These are phyloP conservation scores for Gymnobelideus leadbeateri DNA, from an alignment of 2,113 vertebrate species.

Conservation along the genomic window DNA sequence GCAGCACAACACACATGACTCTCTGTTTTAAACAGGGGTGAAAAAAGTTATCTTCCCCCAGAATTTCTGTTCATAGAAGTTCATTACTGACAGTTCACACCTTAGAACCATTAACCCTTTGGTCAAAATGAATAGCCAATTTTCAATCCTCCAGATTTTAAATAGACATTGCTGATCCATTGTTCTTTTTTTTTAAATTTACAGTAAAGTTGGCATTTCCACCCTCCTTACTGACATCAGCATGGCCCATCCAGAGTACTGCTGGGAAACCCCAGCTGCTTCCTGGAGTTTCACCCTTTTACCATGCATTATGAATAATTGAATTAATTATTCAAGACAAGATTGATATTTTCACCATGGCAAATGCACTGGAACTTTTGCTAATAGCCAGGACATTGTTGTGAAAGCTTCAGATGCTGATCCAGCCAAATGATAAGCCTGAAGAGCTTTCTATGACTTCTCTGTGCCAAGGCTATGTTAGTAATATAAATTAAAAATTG, in stretches of 20 bases:
- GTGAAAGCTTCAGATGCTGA: slow-evolving; percentile 70
- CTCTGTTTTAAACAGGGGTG: neutral
- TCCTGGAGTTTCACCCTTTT: slow-evolving; percentile 79
- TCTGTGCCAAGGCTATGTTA: slow-evolving; percentile 11
- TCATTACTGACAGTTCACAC: neutral
- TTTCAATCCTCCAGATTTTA: slow-evolving; percentile 60
- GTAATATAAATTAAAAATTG: slow-evolving; percentile 4
- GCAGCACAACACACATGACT: neutral
- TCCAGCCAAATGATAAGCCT: slow-evolving; percentile 15
- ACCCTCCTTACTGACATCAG: slow-evolving; percentile 56
- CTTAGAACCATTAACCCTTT: slow-evolving; percentile 46
- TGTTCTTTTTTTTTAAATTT: slow-evolving; percentile 75
- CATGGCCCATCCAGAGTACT: slow-evolving; percentile 37
- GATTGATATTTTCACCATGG: slow-evolving; percentile 71
- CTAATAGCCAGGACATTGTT: slow-evolving; percentile 59
- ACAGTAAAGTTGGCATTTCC: slow-evolving; percentile 62
- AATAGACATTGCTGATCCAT: slow-evolving; percentile 32
- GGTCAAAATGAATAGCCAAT: slow-evolving; percentile 5
- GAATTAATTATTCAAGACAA: slow-evolving; percentile 80
- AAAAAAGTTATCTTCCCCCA: neutral
- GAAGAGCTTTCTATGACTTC: slow-evolving; percentile 55
- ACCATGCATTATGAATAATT: slow-evolving; percentile 81
- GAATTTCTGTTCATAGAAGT: slow-evolving; percentile 28
- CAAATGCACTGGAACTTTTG: slow-evolving; percentile 52
- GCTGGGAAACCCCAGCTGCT: slow-evolving; percentile 76